Percentiles rank a stretch among this genome's conserved stretches.
Conservation (phyloP, 2,888 invertebrate genomes). For the Ectemnius lituratus region DNA sequence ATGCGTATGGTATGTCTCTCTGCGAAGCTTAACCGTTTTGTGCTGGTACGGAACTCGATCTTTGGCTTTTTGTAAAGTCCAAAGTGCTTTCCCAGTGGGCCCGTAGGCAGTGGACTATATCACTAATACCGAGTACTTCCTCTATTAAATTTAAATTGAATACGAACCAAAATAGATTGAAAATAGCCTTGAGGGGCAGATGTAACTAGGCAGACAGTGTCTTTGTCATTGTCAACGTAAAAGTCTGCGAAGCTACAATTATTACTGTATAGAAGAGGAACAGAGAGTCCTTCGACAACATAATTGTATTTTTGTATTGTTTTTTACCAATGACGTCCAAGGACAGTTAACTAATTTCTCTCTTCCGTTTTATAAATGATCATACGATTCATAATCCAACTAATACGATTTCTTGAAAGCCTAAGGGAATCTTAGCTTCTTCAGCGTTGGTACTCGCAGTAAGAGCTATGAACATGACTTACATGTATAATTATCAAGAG, state of each 20-base stretch:
- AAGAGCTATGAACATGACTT: too few species aligned
- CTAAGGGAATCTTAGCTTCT: not conserved
- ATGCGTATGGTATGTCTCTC: slow-evolving; percentile 50
- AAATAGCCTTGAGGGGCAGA: slow-evolving; percentile 25
- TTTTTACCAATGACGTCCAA: slow-evolving; percentile 57
- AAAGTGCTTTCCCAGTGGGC: slow-evolving; percentile 19
- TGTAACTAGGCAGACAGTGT: slow-evolving; percentile 51
- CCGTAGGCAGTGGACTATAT: slow-evolving; percentile 31
- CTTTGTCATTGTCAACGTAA: slow-evolving; percentile 65
- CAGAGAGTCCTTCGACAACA: slow-evolving; percentile 58
- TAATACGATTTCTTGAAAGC: slow-evolving; percentile 14
- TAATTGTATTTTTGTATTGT: slow-evolving; percentile 71
- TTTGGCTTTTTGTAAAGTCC: slow-evolving; percentile 7
- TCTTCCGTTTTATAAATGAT: slow-evolving; percentile 55
- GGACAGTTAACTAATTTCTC: slow-evolving; percentile 57
- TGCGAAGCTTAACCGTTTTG: slow-evolving; percentile 37
- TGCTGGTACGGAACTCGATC: slow-evolving; percentile 17
- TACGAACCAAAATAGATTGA: slow-evolving; percentile 13
- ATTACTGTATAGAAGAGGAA: slow-evolving; percentile 52
- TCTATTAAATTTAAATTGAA: slow-evolving; percentile 22
- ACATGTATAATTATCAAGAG: slow-evolving; percentile 20
- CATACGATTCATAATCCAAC: slow-evolving; percentile 46
- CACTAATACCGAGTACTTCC: slow-evolving; percentile 32
- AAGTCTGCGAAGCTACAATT: slow-evolving; percentile 62
- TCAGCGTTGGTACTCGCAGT: not conserved